Base-by-base conservation (phyloP, 2,113 vertebrate genomes). In the Elephantulus edwardii region DNA sequence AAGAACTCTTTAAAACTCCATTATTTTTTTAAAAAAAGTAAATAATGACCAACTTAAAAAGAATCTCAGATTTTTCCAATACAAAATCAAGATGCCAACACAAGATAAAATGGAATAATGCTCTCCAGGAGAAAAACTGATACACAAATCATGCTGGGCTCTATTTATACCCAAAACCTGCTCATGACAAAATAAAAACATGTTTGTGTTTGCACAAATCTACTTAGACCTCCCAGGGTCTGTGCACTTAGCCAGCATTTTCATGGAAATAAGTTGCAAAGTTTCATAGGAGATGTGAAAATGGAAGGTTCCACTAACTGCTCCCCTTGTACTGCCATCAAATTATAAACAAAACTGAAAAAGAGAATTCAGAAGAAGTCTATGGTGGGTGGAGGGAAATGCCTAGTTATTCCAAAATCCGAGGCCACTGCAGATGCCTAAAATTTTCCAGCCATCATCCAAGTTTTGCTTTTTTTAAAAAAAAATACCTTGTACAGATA, bases 1-100 rank as follows among this genome's bases (percentile, higher is more conserved):
- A 74, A 91, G 77, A 70, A 92, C 94, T 93, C 77, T 90, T 94
- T 87, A 90, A 78, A 90, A 86, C 19, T 35, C 46, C 70, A 62
- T 66, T 91, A 78, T 75, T 91, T 93, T 83, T 78, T 7, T 58
- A 71, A 60, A 71, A 60, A 60, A 90, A 90, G 71, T 54, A 90
- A 94, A 87, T 68, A 83, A 81, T 81, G 81, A 74, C 62, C 77
- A 30, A 66, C 24, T 44, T 17, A 22, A 38, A 85, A 92, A 95
- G 87, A 87, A 91, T 83, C 24, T 17, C 81, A 85, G 78, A 70
- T 50, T 84, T 93, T 92, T 75, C 89, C 88, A 91, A 60, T 42
- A 76, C 74, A 85, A 87, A 79, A 74, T 76, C 72, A 79, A 94
- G 89, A 87, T 44, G 64, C 66, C 6, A 76, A 46, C 42, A 8